A percentile compares a stretch with the other conserved stretches of the same genome.
Conservation (phyloP, 2,888 invertebrate species). For the Chalcis sispes region DNA sequence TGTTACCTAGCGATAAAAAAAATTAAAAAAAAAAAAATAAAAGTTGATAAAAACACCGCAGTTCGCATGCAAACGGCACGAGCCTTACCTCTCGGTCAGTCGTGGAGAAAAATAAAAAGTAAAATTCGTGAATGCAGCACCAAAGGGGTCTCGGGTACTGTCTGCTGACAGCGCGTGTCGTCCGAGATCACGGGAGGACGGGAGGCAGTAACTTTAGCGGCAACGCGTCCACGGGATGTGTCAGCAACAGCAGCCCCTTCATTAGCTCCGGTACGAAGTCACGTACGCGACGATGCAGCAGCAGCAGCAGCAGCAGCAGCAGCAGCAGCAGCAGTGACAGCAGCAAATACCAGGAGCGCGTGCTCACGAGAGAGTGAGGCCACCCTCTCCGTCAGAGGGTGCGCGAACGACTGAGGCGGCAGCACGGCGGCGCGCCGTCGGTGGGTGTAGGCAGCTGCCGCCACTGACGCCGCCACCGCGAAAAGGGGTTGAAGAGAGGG, state of each 20-base stretch:
- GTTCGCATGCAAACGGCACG: too few relatives aligned
- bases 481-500: neutral
- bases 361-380: slow-evolving; percentile 53
- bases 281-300: slow-evolving; percentile 52
- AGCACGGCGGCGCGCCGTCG: slow-evolving; percentile 61
- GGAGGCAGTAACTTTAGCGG: too few relatives aligned
- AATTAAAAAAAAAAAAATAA: too few relatives aligned
- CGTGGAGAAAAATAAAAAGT: too few relatives aligned
- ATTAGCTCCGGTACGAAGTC: slow-evolving; percentile 4
- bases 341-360: slow-evolving; percentile 18
- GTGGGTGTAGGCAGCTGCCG: slow-evolving; percentile 54
- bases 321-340: neutral
- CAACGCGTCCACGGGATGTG: too few relatives aligned
- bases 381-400: slow-evolving; percentile 72
- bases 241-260: neutral
- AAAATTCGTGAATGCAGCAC: too few relatives aligned
- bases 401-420: slow-evolving; percentile 72
- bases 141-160: too few relatives aligned
- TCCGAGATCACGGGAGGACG: too few relatives aligned
- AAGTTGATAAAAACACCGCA: too few relatives aligned
- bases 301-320: slow-evolving; percentile 13
- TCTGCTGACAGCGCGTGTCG: too few relatives aligned
- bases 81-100: too few relatives aligned
- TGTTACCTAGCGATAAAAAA: too few relatives aligned
- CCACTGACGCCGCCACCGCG: slow-evolving; percentile 19